These are phyloP conservation scores for Larimichthys polyactis DNA, from an alignment of 2,113 vertebrate genomes.

Conservation along the genomic window DNA sequence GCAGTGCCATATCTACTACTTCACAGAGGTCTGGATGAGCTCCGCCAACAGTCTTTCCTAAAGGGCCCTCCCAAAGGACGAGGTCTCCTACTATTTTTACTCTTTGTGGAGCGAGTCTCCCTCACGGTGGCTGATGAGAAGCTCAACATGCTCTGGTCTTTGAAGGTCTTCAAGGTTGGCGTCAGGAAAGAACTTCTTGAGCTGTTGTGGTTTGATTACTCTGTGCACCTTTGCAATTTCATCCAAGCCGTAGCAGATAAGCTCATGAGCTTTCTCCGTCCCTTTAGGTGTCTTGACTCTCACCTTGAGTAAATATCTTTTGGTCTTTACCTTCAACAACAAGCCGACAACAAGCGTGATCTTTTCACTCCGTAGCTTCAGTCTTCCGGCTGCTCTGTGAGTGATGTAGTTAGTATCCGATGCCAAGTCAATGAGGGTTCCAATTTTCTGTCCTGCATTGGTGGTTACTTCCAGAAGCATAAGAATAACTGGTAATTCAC, in stretches of 20 bases:
- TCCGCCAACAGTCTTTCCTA: conserved; percentile 36
- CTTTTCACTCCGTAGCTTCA: conserved; percentile 27
- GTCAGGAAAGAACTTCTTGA: conserved; percentile 30
- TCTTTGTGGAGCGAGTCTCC: background rate
- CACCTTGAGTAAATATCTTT: background rate
- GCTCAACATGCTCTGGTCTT: background rate
- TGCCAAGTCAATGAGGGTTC: conserved; percentile 33
- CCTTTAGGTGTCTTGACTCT: conserved; percentile 1
- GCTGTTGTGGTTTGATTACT: background rate
- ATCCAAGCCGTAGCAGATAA: conserved; percentile 35
- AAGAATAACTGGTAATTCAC: conserved; percentile 19
- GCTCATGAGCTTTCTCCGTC: conserved; percentile 1
- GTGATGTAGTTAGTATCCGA: conserved; percentile 62
- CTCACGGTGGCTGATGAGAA: conserved; percentile 35
- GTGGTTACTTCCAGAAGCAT: conserved; percentile 47
- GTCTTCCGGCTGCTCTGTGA: conserved; percentile 28
- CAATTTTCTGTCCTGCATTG: conserved; percentile 55
- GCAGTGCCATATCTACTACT: background rate
- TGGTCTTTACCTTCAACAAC: conserved; percentile 30
- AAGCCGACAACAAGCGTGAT: conserved; percentile 34
- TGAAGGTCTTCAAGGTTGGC: background rate
- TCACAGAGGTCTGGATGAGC: conserved; percentile 40
- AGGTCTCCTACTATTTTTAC: conserved; percentile 30
- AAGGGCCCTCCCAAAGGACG: conserved; percentile 27
- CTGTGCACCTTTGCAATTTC: conserved; percentile 41